A percentile compares a stretch with the other conserved stretches of the same genome.
Evolutionary conservation across 2,113 vertebrate genomes (phyloP).

Genomic region (Phocoena sinus): DNA sequence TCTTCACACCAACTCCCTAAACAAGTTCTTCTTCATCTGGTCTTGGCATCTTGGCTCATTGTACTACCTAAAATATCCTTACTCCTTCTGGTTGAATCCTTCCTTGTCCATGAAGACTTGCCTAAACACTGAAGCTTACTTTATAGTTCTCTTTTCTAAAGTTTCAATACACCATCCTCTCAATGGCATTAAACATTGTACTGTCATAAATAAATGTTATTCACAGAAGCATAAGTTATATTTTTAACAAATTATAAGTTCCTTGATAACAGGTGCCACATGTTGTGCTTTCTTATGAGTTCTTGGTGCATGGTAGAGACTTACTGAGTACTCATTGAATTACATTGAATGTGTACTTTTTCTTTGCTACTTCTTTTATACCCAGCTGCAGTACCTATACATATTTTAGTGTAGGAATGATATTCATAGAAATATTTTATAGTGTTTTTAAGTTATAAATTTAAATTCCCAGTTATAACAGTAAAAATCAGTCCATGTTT

Average conservation of each 20-base stretch:
- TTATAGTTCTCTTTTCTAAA: background rate
- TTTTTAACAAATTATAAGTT: background rate
- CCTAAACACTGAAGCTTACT: background rate
- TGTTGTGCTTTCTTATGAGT: background rate
- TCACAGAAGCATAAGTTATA: background rate
- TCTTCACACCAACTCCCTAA: background rate
- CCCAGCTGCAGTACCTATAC: background rate
- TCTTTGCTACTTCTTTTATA: background rate
- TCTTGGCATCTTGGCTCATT: background rate
- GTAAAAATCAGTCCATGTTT: background rate
- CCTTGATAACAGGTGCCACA: background rate
- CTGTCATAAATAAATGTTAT: background rate
- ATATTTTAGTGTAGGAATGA: background rate
- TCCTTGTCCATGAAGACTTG: background rate
- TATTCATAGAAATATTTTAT: background rate
- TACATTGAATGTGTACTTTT: background rate
- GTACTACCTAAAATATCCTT: background rate
- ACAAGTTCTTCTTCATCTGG: background rate
- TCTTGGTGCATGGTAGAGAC: background rate
- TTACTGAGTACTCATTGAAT: background rate
- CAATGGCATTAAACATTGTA: background rate
- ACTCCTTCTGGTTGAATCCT: background rate
- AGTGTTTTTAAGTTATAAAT: background rate
- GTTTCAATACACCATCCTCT: background rate
- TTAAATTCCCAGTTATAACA: background rate